Base-by-base conservation (phyloP, 2,888 invertebrate genomes). In the Aphidoletes aphidimyza region DNA sequence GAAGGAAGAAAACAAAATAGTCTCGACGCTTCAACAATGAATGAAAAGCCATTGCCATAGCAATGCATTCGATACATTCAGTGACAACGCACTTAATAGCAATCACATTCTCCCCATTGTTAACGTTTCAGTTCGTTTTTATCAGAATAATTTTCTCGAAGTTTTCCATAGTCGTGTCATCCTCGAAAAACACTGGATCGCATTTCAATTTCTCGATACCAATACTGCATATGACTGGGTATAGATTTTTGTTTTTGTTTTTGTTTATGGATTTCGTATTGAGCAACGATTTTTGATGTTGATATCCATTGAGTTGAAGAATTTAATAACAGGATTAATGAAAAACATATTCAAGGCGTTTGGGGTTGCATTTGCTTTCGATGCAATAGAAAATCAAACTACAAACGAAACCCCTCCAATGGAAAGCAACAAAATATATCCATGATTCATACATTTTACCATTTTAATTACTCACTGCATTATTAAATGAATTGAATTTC, bases 11-110 rank as follows among this genome's bases (percentile, higher is more conserved):
- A 30, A 69, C 30, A 30, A 30, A 30, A 30, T 1, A 22, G 8
- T 5, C 54, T 54, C 22, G 54, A 54, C 54, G 54, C 9, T 47
- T 22, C 30, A 30, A 30, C 30, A 30, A 69, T 30, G 9, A 14
- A 26, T 30, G 0, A 14, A 69, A 69, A 69, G 30, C 2, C 69
- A 69, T 69, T 30, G 34, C 54, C 54, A 54, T 54, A 69, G 30
- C 30, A 30, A 69, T 69, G 69, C 30, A 69, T 30, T 69, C 30
- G 69, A 69, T 54, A 54, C 54, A 54, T 54, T 54, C 54, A 26
- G 34, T 69, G 69, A 69, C 69, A 69, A 69, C 69, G 69, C 69
- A 69, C 54, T 54, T 54, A 54, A 54, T 54, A 14, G 54, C 54
- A 69, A 69, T 69, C 69, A 69, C 69, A 30, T 69, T 69, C 30